These are phyloP conservation scores for Serripes groenlandicus DNA, from an alignment of 2,888 invertebrate genomes.

Conservation along the genomic window DNA sequence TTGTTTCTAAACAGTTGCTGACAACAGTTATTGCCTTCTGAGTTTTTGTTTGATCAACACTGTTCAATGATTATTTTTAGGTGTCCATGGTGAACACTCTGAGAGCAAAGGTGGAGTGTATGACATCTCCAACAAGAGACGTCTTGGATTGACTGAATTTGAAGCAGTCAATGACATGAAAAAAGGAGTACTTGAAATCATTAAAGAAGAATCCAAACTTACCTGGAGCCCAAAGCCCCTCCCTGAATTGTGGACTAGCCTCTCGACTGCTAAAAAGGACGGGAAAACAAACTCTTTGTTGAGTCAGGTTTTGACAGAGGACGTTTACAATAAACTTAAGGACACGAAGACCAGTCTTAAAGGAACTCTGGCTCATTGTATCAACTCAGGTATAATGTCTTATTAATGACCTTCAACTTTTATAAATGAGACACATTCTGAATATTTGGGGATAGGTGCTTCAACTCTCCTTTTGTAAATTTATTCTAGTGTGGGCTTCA, in stretches of 20 bases:
- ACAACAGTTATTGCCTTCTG: too few species aligned
- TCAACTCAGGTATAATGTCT: conserved; percentile 88
- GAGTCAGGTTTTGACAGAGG: conserved; percentile 88
- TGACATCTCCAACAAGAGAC: conserved; percentile 83
- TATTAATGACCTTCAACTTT: neutral
- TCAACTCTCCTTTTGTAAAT: too few species aligned
- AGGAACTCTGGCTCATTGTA: conserved; percentile 80
- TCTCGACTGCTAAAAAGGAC: conserved; percentile 55
- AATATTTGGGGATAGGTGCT: too few species aligned
- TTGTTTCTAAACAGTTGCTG: too few species aligned
- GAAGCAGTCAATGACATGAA: conserved; percentile 81
- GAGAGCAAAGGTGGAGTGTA: conserved; percentile 82
- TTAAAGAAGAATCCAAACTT: conserved; percentile 73
- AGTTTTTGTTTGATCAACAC: too few species aligned
- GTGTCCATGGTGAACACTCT: conserved; percentile 83
- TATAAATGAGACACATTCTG: too few species aligned
- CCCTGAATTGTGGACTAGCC: conserved; percentile 68
- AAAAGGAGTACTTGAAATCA: conserved; percentile 79
- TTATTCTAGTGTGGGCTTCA: too few species aligned
- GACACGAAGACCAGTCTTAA: conserved; percentile 77
- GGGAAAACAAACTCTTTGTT: conserved; percentile 88
- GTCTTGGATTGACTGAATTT: conserved; percentile 81
- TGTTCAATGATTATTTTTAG: conserved; percentile 42
- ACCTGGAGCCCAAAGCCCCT: conserved; percentile 57
- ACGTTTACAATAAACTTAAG: conserved; percentile 74